Percentiles rank a stretch among this genome's conserved stretches.
These are phyloP conservation scores for Oreamnos americanus DNA, from an alignment of 2,113 vertebrate genomes.

Conservation along the genomic window DNA sequence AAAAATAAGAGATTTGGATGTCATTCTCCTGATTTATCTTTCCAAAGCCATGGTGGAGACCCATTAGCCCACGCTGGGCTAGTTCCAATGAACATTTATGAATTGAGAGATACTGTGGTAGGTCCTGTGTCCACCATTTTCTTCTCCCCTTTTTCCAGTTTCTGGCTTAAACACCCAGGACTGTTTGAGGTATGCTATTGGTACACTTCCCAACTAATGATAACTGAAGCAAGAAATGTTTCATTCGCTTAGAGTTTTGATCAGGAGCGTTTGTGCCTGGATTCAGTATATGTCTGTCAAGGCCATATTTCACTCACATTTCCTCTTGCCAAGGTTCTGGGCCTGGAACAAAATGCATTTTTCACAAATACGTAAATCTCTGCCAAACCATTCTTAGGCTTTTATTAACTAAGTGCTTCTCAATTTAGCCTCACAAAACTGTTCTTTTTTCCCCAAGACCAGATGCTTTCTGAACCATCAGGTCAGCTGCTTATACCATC, in stretches of 20 bases:
- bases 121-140: background rate
- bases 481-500: slow-evolving; percentile 76
- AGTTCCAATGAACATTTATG: background rate
- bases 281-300: background rate
- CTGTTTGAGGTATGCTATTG: background rate
- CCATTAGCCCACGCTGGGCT: background rate
- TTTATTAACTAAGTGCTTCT: slow-evolving; percentile 49
- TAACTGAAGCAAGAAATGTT: background rate
- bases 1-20: background rate
- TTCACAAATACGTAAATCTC: slow-evolving; percentile 26
- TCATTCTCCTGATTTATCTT: background rate
- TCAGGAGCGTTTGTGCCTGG: background rate
- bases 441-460: fast-evolving
- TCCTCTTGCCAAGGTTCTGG: background rate
- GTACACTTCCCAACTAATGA: slow-evolving; percentile 1
- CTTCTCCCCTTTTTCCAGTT: background rate
- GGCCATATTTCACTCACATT: slow-evolving; percentile 25
- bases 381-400: slow-evolving; percentile 18
- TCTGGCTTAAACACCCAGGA: background rate
- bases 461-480: background rate
- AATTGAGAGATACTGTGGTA: background rate
- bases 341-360: slow-evolving; percentile 34
- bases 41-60: background rate
- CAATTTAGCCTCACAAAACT: background rate
- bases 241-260: slow-evolving; percentile 19